phyloP scores from a whole-genome alignment of 2,113 vertebrate species.

The Lathamus discolor region DNA sequence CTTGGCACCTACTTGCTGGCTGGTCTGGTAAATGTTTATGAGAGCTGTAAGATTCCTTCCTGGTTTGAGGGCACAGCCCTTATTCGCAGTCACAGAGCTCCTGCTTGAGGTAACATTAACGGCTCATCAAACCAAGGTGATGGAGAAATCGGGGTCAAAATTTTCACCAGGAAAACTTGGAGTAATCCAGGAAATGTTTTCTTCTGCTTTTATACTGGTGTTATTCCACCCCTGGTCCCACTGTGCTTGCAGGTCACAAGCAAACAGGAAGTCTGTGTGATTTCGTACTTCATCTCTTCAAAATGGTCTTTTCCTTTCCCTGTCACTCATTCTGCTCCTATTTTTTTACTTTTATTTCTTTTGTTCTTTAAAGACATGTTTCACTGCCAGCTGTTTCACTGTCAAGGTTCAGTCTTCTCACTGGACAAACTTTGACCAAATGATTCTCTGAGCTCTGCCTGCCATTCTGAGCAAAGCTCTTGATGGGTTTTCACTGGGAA shows the following conservation, averaged over 20 bases:
- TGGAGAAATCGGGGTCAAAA: neutral
- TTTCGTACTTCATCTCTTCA: neutral
- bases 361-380: neutral
- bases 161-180: neutral
- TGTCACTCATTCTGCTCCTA: neutral
- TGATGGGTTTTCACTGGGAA: neutral
- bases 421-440: neutral
- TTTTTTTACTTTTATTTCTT: neutral
- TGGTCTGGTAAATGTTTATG: neutral
- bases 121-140: neutral
- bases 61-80: neutral
- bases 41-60: neutral
- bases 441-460: neutral
- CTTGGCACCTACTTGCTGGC: rapidly evolving
- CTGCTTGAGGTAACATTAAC: neutral
- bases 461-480: neutral
- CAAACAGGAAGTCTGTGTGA: neutral
- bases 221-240: neutral
- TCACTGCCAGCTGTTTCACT: neutral
- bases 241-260: neutral
- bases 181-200: neutral
- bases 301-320: neutral
- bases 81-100: neutral
- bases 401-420: neutral
- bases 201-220: neutral